Evolutionary conservation across 2,797 vertebrate species (phyloP).

Genomic region (Alcedo atthis): DNA sequence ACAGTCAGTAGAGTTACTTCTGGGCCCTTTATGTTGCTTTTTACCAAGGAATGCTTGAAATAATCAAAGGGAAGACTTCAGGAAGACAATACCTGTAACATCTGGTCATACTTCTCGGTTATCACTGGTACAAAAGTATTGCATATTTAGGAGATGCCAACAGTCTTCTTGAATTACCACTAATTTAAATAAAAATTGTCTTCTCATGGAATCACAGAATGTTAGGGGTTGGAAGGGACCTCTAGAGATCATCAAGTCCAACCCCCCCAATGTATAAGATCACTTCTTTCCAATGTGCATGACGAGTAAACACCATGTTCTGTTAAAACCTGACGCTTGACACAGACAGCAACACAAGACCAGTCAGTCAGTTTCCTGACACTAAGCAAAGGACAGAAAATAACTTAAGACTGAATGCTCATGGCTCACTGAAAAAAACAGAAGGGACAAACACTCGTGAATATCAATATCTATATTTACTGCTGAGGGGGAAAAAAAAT

Average conservation of each 20-base stretch:
- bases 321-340: not conserved
- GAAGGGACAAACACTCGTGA: not conserved
- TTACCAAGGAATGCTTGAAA: not conserved
- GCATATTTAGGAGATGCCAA: not conserved
- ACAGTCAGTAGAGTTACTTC: not conserved
- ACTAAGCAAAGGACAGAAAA: not conserved
- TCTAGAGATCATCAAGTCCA: no score
- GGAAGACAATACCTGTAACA: not conserved
- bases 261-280: not conserved
- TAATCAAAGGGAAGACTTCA: not conserved
- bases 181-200: not conserved
- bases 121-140: accelerated
- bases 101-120: not conserved
- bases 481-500: accelerated
- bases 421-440: not conserved
- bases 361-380: not conserved
- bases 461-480: not conserved
- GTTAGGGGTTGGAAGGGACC: no score
- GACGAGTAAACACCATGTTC: not conserved
- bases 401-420: not conserved
- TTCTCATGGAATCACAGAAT: not conserved
- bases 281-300: not conserved
- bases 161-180: not conserved
- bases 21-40: accelerated
- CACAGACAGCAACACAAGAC: not conserved